Percentiles rank a stretch among this genome's conserved stretches.
Conservation (phyloP, 2,797 vertebrate genomes). For the Sciaenops ocellatus region DNA sequence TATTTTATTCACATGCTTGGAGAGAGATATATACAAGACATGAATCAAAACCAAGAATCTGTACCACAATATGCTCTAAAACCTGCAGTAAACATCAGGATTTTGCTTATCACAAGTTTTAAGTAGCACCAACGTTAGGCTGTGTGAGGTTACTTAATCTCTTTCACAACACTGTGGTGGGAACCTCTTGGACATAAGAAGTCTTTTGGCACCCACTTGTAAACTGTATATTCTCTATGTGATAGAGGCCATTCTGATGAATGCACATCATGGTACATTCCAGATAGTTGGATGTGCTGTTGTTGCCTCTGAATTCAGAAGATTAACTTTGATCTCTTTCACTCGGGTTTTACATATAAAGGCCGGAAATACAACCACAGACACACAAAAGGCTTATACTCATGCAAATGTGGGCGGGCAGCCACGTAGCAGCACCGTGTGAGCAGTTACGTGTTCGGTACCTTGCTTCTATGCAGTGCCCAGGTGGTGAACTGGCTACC, state of each 20-base stretch:
- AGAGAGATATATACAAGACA: not conserved
- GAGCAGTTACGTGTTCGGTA: too few relatives aligned
- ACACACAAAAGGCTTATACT: too few relatives aligned
- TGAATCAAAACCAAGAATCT: not conserved
- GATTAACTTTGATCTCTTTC: too few relatives aligned
- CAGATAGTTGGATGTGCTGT: too few relatives aligned
- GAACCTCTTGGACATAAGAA: slow-evolving; percentile 1
- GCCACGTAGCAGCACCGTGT: too few relatives aligned
- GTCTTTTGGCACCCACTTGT: not conserved
- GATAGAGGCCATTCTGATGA: not conserved
- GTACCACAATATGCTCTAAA: not conserved
- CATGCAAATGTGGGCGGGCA: too few relatives aligned
- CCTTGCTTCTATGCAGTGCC: too few relatives aligned
- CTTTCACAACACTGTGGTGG: slow-evolving; percentile 18
- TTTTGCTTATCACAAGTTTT: slow-evolving; percentile 32
- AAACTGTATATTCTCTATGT: not conserved
- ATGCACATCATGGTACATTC: not conserved
- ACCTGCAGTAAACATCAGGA: slow-evolving; percentile 18
- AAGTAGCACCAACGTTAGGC: slow-evolving; percentile 34
- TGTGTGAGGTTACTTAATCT: slow-evolving; percentile 16
- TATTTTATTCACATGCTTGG: not conserved
- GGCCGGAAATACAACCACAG: too few relatives aligned
- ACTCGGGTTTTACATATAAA: too few relatives aligned
- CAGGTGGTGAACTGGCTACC: too few relatives aligned
- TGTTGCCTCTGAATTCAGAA: too few relatives aligned